A percentile compares a stretch with the other conserved stretches of the same genome.
Conservation (phyloP, 2,888 invertebrate genomes). For the Tipula confusa region DNA sequence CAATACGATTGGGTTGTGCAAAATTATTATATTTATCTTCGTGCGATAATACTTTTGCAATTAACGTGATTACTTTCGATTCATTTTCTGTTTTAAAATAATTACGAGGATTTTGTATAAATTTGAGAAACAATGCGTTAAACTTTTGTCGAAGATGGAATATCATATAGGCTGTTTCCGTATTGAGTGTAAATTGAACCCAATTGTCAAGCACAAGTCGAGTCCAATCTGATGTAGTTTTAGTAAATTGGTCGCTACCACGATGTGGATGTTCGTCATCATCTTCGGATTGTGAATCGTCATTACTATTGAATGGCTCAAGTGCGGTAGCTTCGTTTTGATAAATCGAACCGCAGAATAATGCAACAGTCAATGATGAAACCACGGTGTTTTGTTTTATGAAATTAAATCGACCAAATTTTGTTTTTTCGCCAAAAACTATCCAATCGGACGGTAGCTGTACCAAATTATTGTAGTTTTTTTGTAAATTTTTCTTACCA, state of each 20-base stretch:
- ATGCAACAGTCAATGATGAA: conserved; percentile 72
- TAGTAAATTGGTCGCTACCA: conserved; percentile 43
- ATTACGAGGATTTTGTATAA: conserved; percentile 37
- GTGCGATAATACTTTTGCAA: conserved; percentile 38
- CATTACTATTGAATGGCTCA: conserved; percentile 40
- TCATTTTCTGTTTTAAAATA: conserved; percentile 34
- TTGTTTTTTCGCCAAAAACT: conserved; percentile 79
- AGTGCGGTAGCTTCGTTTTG: conserved; percentile 47
- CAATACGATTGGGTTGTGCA: conserved; percentile 39
- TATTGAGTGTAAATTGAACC: conserved; percentile 66
- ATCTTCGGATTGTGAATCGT: background rate
- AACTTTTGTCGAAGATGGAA: conserved; percentile 68
- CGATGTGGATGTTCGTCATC: conserved; percentile 32
- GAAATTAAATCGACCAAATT: conserved; percentile 63
- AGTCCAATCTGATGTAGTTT: background rate
- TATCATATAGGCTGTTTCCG: conserved; percentile 61
- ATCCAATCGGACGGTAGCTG: conserved; percentile 76
- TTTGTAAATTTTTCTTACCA: background rate
- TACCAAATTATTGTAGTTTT: background rate
- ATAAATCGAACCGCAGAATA: conserved; percentile 53
- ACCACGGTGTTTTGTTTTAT: conserved; percentile 77
- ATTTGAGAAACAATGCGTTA: conserved; percentile 61
- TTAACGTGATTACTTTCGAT: conserved; percentile 37
- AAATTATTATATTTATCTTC: conserved; percentile 40
- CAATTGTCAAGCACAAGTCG: conserved; percentile 66